Conservation (phyloP, 2,113 vertebrate genomes). For the Chaetorhynchus papuensis region DNA sequence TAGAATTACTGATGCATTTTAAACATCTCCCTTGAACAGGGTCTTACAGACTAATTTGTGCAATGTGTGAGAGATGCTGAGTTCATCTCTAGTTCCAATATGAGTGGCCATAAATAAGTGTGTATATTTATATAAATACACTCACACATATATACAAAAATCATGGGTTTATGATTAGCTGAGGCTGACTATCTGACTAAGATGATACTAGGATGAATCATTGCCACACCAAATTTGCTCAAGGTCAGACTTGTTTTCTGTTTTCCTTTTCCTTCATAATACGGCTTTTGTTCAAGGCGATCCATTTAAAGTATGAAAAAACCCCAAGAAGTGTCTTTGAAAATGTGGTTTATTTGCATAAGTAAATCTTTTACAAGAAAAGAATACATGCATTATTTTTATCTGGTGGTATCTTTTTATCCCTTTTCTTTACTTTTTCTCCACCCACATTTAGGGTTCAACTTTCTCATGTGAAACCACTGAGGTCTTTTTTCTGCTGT, state of each 20-base stretch:
- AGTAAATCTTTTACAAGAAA: slow-evolving; percentile 1
- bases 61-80: neutral
- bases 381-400: neutral
- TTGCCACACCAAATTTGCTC: slow-evolving; percentile 1
- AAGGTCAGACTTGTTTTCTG: slow-evolving; percentile 30
- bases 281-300: neutral
- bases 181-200: slow-evolving; percentile 63
- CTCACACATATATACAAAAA: slow-evolving; percentile 1
- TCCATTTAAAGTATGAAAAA: neutral
- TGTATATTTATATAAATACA: neutral
- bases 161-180: slow-evolving; percentile 66
- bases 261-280: slow-evolving; percentile 7
- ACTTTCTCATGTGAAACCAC: slow-evolving; percentile 39
- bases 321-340: neutral
- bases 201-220: slow-evolving; percentile 70
- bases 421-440: neutral
- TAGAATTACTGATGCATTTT: neutral
- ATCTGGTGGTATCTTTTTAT: neutral
- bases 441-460: neutral
- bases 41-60: neutral
- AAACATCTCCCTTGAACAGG: neutral
- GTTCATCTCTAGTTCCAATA: slow-evolving; percentile 32
- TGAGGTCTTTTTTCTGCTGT: neutral
- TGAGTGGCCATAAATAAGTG: slow-evolving; percentile 38
- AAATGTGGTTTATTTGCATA: slow-evolving; percentile 10